Conservation (phyloP, 2,113 vertebrate genomes). For the Coturnix japonica region DNA sequence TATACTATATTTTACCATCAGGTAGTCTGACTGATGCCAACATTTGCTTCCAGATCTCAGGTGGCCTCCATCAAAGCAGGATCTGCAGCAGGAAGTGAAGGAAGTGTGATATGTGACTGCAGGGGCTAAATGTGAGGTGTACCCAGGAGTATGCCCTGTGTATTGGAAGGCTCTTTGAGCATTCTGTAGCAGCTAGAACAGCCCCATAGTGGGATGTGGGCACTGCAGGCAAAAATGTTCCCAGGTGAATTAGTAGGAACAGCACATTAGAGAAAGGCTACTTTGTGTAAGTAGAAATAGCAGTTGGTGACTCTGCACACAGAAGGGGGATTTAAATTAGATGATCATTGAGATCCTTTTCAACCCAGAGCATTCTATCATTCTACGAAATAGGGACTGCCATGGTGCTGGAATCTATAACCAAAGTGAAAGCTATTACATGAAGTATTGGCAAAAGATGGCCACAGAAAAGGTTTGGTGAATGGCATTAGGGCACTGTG, state of each 20-base stretch:
- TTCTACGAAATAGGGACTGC: neutral
- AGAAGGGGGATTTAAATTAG: too few relatives aligned
- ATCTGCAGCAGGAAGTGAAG: neutral
- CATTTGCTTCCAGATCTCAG: neutral
- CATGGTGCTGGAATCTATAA: neutral
- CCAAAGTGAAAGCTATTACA: neutral
- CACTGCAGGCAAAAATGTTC: neutral
- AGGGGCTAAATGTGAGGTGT: accelerated
- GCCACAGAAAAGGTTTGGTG: neutral
- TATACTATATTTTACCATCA: neutral
- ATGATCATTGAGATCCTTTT: too few relatives aligned
- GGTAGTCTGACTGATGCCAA: neutral
- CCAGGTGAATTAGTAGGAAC: neutral
- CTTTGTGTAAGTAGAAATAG: neutral
- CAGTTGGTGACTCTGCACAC: too few relatives aligned
- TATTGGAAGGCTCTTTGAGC: neutral
- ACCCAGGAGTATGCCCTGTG: accelerated
- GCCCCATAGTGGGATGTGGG: neutral
- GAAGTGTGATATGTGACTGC: neutral
- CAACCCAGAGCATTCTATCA: too few relatives aligned
- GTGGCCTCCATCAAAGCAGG: neutral
- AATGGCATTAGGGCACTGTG: neutral
- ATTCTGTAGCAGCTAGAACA: neutral
- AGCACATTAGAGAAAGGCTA: neutral
- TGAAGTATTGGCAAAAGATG: neutral